phyloP scores from a whole-genome alignment of 1,140 invertebrate genomes.

The Sycophila sp. region DNA sequence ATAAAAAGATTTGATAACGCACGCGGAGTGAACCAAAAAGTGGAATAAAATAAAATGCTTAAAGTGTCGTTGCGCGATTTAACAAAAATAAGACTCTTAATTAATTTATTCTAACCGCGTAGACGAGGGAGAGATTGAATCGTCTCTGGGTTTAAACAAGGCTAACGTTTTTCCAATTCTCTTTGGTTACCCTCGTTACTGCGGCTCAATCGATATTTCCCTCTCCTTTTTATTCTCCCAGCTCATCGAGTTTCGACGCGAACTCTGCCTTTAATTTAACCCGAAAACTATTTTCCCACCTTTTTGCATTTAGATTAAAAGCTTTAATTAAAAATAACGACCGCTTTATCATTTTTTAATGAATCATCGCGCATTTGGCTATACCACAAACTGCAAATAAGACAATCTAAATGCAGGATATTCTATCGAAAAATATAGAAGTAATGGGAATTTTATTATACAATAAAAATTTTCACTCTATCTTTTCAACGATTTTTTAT shows the following conservation, averaged over 20 bases:
- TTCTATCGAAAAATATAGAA: not conserved
- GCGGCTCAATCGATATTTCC: slow-evolving; percentile 55
- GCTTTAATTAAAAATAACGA: too few species aligned
- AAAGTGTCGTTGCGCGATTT: too few species aligned
- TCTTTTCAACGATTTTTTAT: too few species aligned
- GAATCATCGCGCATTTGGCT: not conserved
- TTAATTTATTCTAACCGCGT: slow-evolving; percentile 19
- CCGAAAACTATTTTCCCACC: not conserved
- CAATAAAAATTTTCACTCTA: not conserved
- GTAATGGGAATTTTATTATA: not conserved
- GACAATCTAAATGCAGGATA: too few species aligned
- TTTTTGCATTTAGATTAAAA: not conserved
- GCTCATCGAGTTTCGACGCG: not conserved
- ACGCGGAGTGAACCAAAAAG: not conserved
- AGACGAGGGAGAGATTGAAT: not conserved
- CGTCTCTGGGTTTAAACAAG: not conserved
- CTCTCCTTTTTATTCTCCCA: slow-evolving; percentile 12
- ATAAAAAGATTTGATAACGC: not conserved
- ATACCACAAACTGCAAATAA: too few species aligned
- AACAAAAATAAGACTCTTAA: not conserved
- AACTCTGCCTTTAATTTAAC: not conserved
- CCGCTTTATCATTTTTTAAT: too few species aligned
- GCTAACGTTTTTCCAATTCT: slow-evolving; percentile 55
- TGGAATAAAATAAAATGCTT: not conserved
- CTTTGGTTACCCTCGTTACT: slow-evolving; percentile 54